These are phyloP conservation scores for Reticulitermes lucifugus DNA, from an alignment of 2,888 invertebrate genomes.

Conservation along the genomic window DNA sequence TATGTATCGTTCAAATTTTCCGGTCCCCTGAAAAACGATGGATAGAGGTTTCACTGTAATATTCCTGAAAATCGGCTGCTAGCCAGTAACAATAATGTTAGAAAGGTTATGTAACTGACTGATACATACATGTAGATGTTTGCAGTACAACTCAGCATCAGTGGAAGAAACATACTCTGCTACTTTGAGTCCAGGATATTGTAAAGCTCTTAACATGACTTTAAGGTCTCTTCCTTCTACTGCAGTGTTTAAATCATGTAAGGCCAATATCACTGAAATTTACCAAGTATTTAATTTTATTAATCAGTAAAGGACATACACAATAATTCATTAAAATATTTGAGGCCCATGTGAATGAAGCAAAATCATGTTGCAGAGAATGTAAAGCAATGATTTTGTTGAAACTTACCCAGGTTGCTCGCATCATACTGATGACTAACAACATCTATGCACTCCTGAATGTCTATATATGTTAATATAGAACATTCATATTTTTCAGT, in stretches of 20 bases:
- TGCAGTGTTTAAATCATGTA: conserved; percentile 71
- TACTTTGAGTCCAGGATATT: conserved; percentile 66
- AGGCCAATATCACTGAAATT: conserved; percentile 68
- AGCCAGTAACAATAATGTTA: too few relatives aligned
- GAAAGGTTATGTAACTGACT: too few relatives aligned
- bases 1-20: too few relatives aligned
- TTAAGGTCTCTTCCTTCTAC: conserved; percentile 68
- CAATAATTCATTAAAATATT: neutral
- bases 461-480: conserved; percentile 74
- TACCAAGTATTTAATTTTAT: conserved; percentile 38
- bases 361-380: too few relatives aligned
- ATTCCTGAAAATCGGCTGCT: too few relatives aligned
- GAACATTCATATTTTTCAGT: conserved; percentile 66
- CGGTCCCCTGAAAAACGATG: too few relatives aligned
- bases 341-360: neutral
- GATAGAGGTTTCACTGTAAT: too few relatives aligned
- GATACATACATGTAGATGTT: conserved; percentile 34
- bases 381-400: too few relatives aligned
- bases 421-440: conserved; percentile 74
- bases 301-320: conserved; percentile 39
- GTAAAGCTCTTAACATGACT: conserved; percentile 66
- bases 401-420: conserved; percentile 61
- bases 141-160: conserved; percentile 66
- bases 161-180: conserved; percentile 64
- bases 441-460: conserved; percentile 74